A percentile compares a stretch with the other conserved stretches of the same genome.
phyloP scores from a whole-genome alignment of 2,888 invertebrate genomes.

The Leucoptera coffeella region DNA sequence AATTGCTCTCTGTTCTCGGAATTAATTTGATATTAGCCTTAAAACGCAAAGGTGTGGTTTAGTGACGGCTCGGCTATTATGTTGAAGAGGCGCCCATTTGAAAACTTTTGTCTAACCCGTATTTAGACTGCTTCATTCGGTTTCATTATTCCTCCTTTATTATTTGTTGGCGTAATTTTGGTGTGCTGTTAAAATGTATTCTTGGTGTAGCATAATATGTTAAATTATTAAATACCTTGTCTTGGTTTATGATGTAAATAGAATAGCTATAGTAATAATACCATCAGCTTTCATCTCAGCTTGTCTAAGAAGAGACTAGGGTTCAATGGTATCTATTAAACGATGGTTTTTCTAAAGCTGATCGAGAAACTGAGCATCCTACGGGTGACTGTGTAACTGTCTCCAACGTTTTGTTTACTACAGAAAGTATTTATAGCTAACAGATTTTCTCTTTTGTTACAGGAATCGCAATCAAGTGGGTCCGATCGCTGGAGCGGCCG shows the following conservation, averaged over 20 bases:
- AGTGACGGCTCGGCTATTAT: constrained; percentile 35
- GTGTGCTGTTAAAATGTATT: too few relatives aligned
- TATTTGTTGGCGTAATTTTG: too few relatives aligned
- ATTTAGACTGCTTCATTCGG: constrained; percentile 24
- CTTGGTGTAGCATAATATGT: too few relatives aligned
- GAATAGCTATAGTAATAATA: too few relatives aligned
- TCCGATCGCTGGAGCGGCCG: constrained; percentile 87
- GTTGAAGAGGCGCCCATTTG: constrained; percentile 23
- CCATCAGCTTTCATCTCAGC: too few relatives aligned
- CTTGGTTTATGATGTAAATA: neutral
- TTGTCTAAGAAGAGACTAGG: too few relatives aligned
- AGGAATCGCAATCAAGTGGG: constrained; percentile 78
- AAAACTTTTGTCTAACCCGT: constrained; percentile 26
- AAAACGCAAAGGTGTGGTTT: constrained; percentile 51
- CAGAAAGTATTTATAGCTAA: constrained; percentile 2
- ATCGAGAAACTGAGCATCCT: too few relatives aligned
- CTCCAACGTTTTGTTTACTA: too few relatives aligned
- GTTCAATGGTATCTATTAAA: too few relatives aligned
- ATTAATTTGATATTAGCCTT: constrained; percentile 53
- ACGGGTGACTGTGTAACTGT: too few relatives aligned
- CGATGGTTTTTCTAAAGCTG: too few relatives aligned
- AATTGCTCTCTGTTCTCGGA: constrained; percentile 47
- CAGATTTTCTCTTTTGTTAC: constrained; percentile 36
- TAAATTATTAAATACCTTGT: constrained; percentile 1
- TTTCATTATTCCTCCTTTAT: constrained; percentile 18